Evolutionary conservation across 1,140 invertebrate species (phyloP).

Genomic region (Drosophila subpulchrella): DNA sequence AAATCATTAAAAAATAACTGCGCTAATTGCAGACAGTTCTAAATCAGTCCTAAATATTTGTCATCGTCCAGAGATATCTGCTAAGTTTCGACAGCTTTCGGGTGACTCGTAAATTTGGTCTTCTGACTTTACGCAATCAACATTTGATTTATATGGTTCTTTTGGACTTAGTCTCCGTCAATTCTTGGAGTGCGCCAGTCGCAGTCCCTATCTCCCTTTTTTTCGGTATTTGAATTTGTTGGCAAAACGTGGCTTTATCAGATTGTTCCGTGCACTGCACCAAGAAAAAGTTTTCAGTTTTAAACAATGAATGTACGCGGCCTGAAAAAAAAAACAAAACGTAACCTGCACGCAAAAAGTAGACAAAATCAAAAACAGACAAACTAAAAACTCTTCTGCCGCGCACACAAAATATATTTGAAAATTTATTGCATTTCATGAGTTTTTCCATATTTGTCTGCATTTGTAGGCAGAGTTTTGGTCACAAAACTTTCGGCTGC

Average conservation of each 20-base stretch:
- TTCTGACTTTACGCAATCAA: slow-evolving; percentile 51
- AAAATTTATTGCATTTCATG: slow-evolving; percentile 82
- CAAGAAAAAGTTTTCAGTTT: slow-evolving; percentile 47
- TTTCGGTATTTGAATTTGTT: slow-evolving; percentile 41
- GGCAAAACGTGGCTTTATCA: slow-evolving; percentile 67
- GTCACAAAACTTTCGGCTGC: slow-evolving; percentile 70
- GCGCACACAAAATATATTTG: slow-evolving; percentile 75
- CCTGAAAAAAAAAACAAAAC: slow-evolving; percentile 10
- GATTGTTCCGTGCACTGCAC: slow-evolving; percentile 51
- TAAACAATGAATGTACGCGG: slow-evolving; percentile 51
- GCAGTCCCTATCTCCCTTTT: slow-evolving; percentile 22
- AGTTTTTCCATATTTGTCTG: slow-evolving; percentile 80
- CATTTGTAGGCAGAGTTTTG: slow-evolving; percentile 76
- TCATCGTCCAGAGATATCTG: slow-evolving; percentile 13
- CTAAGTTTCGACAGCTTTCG: slow-evolving; percentile 19
- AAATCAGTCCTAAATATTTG: slow-evolving; percentile 13
- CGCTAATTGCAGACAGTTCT: neutral
- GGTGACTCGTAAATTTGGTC: slow-evolving; percentile 59
- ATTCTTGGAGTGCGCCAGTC: slow-evolving; percentile 30
- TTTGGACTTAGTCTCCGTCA: slow-evolving; percentile 30
- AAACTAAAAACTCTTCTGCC: slow-evolving; percentile 30
- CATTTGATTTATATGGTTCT: slow-evolving; percentile 61
- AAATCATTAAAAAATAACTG: neutral
- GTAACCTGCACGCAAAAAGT: slow-evolving; percentile 12
- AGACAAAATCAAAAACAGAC: slow-evolving; percentile 23